Evolutionary conservation across 2,888 invertebrate genomes (phyloP), one percentile per base, ranked within the genome.

Genomic region (Sphaerophoria rueppellii): DNA sequence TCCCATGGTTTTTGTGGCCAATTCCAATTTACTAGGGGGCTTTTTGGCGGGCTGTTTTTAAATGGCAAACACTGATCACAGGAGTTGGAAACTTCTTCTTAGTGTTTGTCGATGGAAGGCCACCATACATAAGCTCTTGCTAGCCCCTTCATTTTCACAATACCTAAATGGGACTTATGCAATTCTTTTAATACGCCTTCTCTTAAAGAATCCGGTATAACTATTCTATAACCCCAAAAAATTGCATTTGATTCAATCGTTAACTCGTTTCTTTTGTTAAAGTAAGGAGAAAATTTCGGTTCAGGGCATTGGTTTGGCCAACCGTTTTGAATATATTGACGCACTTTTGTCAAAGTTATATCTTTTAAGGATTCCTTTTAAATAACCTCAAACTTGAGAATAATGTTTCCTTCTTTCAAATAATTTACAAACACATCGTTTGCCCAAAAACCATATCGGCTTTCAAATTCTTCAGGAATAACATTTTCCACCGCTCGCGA

Each of bases 21-120:
- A 34, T 65, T 67, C 71, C 87, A 86, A n/a, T 48, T 77, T 61
- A 34, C 63, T 24, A 87, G 16, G 9, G 71, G 54, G 16, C 35
- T 55, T 55, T 77, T 80, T 32, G 55, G 32, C 6, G 70, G 67
- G 24, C 74, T 37, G 6, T 70, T 61, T 54, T 55, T 74, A 37
- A 70, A 55, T 11, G 40, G 24, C 40, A 71, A 32, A 74, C 77
- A 87, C 4, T 6, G 50, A 7, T 48, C 61, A 50, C 82, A 87
- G 4, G 74, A 58, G 46, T 80, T 77, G n/a, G 87, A 76, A 7
- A 82, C 16, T 5, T 87, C 83, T 74, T 88, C 87, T 5, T 87
- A 76, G 50, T 88, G 85, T 52, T 52, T 54, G 54, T 80, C 57
- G 6, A 88, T 71, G 34, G 82, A 86, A 11, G 88, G 87, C 75